Conservation (phyloP, 2,797 vertebrate genomes). For the Alectoris magna region DNA sequence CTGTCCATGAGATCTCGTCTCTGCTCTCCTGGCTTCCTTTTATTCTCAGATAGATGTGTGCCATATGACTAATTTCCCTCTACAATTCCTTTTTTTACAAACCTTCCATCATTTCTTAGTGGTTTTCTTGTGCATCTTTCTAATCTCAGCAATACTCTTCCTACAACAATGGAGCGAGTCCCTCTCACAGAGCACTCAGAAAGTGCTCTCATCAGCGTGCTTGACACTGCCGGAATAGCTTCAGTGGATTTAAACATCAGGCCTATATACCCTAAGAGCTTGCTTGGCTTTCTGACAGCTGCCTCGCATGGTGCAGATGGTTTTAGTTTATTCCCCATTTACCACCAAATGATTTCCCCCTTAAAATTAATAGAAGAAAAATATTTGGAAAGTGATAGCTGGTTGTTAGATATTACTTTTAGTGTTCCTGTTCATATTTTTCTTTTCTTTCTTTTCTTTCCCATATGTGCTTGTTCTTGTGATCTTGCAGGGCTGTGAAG, state of each 20-base stretch:
- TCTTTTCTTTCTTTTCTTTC: constrained; percentile 35
- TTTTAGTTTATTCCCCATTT: constrained; percentile 69
- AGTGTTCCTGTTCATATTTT: constrained; percentile 56
- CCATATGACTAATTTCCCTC: constrained; percentile 33
- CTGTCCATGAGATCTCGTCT: not conserved
- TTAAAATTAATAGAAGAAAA: constrained; percentile 73
- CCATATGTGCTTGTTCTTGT: not conserved
- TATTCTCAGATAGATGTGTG: constrained; percentile 21
- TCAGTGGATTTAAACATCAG: constrained; percentile 52
- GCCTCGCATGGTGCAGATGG: constrained; percentile 56
- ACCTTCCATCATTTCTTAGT: not conserved
- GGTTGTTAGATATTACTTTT: constrained; percentile 60
- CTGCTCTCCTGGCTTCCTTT: constrained; percentile 23
- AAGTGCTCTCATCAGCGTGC: not conserved
- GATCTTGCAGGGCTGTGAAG: not conserved
- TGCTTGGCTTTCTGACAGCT: constrained; percentile 62
- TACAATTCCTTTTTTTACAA: constrained; percentile 17
- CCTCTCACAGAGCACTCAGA: accelerated
- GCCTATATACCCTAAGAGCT: constrained; percentile 15
- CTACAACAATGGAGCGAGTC: not conserved
- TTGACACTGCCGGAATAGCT: constrained; percentile 52
- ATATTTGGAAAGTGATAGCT: constrained; percentile 68
- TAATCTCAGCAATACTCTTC: constrained; percentile 14
- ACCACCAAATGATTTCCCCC: constrained; percentile 59
- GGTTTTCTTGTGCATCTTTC: not conserved